These are phyloP conservation scores for Hipparchia sbordonii DNA, from an alignment of 2,888 invertebrate species.

Conservation along the genomic window DNA sequence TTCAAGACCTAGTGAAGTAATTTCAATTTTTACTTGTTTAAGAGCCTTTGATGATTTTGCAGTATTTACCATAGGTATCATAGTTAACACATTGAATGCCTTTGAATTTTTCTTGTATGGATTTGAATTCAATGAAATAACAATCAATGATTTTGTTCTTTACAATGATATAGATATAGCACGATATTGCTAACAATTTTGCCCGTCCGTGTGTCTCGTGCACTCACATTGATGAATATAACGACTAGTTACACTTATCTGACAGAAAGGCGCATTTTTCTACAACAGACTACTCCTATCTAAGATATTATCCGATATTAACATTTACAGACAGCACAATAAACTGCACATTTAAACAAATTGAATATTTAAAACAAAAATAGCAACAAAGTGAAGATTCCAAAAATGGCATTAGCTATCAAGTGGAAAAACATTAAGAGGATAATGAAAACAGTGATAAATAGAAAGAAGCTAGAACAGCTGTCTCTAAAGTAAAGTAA, in stretches of 20 bases:
- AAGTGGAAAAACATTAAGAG: constrained; percentile 9
- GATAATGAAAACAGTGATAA: constrained; percentile 1
- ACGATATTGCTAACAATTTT: constrained; percentile 35
- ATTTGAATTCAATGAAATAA: neutral
- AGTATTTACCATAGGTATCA: too few relatives aligned
- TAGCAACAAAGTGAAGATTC: constrained; percentile 14
- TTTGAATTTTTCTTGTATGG: too few relatives aligned
- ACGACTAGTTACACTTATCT: constrained; percentile 63
- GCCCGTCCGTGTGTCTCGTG: constrained; percentile 51
- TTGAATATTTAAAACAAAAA: constrained; percentile 7
- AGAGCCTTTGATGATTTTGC: too few relatives aligned
- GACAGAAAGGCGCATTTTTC: constrained; percentile 66
- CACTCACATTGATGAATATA: constrained; percentile 67
- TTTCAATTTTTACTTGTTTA: too few relatives aligned
- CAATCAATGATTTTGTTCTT: neutral
- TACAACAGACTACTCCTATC: constrained; percentile 56
- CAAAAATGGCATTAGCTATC: constrained; percentile 1
- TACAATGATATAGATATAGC: neutral
- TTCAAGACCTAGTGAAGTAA: too few relatives aligned
- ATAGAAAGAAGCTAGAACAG: constrained; percentile 16
- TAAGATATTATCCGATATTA: constrained; percentile 40
- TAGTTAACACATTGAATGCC: too few relatives aligned
- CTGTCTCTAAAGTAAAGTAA: constrained; percentile 24
- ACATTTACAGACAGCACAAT: constrained; percentile 25
- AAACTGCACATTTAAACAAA: constrained; percentile 47